Percentiles rank a stretch among this genome's conserved stretches.
Evolutionary conservation across 2,797 vertebrate species (phyloP).

Genomic region (Pelochelys cantorii): DNA sequence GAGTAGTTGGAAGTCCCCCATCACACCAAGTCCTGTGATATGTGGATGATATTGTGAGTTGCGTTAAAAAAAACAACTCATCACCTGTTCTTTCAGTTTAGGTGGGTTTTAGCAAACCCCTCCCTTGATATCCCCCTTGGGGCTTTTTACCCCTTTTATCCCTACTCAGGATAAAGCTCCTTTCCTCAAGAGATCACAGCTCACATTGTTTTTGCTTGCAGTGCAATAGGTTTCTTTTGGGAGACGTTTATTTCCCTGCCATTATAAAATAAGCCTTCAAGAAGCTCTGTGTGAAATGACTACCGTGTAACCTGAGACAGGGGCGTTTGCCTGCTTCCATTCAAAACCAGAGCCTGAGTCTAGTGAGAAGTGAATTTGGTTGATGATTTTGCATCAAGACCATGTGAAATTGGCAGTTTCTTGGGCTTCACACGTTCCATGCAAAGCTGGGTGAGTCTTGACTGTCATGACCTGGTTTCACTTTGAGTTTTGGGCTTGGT

Average conservation of each 20-base stretch:
- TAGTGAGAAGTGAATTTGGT: not conserved
- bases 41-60: not conserved
- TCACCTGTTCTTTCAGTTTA: not conserved
- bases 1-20: not conserved
- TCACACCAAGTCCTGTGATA: not conserved
- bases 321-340: rapidly evolving
- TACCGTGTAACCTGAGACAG: not conserved
- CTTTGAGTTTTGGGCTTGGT: not conserved
- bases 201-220: not conserved
- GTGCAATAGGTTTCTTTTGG: not conserved
- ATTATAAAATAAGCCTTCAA: not conserved
- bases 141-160: not conserved
- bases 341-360: not conserved
- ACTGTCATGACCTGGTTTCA: not conserved
- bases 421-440: not conserved
- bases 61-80: not conserved
- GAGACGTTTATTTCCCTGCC: not conserved
- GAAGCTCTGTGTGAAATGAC: not conserved
- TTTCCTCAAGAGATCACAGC: not conserved
- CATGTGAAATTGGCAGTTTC: not conserved
- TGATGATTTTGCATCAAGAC: not conserved
- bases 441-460: rapidly evolving
- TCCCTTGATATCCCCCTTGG: not conserved
- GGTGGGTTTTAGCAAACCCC: not conserved
- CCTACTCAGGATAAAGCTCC: not conserved